Conservation (phyloP, 2,888 invertebrate genomes). For the Azorinus chamasolen region DNA sequence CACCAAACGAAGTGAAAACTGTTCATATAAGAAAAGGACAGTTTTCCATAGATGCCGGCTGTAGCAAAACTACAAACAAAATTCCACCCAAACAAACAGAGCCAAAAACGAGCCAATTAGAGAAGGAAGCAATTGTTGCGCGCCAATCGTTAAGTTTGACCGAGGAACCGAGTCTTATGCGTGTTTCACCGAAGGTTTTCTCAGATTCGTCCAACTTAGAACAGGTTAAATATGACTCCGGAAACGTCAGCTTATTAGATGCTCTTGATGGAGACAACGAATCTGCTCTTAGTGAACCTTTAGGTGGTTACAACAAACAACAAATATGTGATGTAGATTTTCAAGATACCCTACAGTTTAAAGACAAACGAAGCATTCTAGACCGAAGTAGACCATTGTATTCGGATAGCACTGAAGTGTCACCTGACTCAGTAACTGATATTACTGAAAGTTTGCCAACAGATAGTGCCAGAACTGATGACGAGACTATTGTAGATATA, state of each 20-base stretch:
- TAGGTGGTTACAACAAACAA: background rate
- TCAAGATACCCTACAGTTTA: background rate
- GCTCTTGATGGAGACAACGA: background rate
- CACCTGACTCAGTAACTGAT: constrained; percentile 59
- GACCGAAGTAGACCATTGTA: background rate
- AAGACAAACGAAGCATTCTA: background rate
- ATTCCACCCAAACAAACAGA: too few species aligned
- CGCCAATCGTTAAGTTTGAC: too few species aligned
- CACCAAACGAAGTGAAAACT: constrained; percentile 55
- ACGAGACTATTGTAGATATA: constrained; percentile 33
- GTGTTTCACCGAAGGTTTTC: too few species aligned
- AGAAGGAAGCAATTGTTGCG: too few species aligned
- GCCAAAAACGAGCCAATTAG: too few species aligned
- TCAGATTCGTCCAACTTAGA: constrained; percentile 9
- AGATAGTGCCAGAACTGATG: constrained; percentile 47
- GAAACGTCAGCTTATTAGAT: constrained; percentile 41
- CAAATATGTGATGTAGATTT: background rate
- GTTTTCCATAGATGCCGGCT: too few species aligned
- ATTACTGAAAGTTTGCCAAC: constrained; percentile 58
- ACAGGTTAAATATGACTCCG: constrained; percentile 40
- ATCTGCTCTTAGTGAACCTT: background rate
- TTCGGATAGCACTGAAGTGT: constrained; percentile 33
- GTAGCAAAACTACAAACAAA: too few species aligned
- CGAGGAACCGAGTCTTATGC: too few species aligned
- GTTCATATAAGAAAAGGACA: constrained; percentile 16